Conservation (phyloP, 2,113 vertebrate genomes). For the Circaetus gallicus region DNA sequence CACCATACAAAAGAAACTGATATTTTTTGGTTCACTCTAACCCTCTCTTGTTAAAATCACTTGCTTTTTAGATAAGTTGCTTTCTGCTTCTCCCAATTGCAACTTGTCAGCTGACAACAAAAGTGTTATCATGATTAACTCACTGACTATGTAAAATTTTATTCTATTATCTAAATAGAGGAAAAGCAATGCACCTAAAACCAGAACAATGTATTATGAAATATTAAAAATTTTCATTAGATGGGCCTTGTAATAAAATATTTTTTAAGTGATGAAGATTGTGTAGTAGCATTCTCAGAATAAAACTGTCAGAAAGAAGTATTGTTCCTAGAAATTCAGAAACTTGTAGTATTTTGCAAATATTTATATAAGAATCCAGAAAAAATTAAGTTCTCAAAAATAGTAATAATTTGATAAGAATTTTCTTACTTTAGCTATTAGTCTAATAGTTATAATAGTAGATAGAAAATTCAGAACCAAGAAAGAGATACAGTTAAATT, state of each 20-base stretch:
- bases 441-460: background rate
- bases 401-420: background rate
- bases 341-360: background rate
- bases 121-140: background rate
- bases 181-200: background rate
- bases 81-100: background rate
- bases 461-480: background rate
- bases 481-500: background rate
- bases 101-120: background rate
- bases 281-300: background rate
- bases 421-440: background rate
- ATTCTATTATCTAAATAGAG: background rate
- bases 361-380: background rate
- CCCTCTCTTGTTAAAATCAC: background rate
- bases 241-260: background rate
- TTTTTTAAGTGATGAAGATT: background rate
- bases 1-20: background rate
- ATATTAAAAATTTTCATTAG: background rate
- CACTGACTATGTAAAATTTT: background rate
- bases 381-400: background rate
- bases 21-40: background rate
- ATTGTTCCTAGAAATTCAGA: background rate
- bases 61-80: background rate
- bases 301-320: background rate
- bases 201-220: background rate